These are phyloP conservation scores for Rhea americana DNA, from an alignment of 2,113 vertebrate genomes.

Conservation along the genomic window DNA sequence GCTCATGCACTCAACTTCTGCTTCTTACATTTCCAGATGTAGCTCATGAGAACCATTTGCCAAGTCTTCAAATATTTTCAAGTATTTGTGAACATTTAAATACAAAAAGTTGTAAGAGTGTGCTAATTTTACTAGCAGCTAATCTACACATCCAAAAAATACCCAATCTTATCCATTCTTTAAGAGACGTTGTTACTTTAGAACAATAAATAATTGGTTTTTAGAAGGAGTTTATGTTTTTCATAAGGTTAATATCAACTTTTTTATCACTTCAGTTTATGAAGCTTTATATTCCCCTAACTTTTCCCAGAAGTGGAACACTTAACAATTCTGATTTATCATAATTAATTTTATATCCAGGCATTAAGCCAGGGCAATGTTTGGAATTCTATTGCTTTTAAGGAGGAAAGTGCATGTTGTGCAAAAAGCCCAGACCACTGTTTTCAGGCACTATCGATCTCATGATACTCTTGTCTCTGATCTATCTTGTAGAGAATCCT, in stretches of 20 bases:
- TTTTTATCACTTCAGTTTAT: neutral
- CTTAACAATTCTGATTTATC: neutral
- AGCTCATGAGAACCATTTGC: neutral
- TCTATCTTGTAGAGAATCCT: neutral
- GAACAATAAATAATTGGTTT: neutral
- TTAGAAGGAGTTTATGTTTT: neutral
- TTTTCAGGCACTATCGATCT: neutral
- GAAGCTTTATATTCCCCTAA: neutral
- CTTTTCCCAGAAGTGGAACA: neutral
- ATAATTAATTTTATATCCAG: neutral
- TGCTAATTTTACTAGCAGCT: neutral
- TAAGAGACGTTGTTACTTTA: neutral
- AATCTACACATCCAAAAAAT: neutral
- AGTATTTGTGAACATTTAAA: neutral
- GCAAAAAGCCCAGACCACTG: neutral
- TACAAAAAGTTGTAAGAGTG: neutral
- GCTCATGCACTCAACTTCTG: neutral
- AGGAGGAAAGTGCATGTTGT: neutral
- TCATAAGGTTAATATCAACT: neutral
- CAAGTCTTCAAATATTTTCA: neutral
- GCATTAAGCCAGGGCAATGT: neutral
- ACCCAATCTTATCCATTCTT: neutral
- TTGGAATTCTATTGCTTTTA: neutral
- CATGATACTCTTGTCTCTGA: rapidly evolving
- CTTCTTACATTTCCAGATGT: neutral